Percentiles rank a stretch among this genome's conserved stretches.
Conservation (phyloP, 2,888 invertebrate genomes). For the Osmoderma eremita region DNA sequence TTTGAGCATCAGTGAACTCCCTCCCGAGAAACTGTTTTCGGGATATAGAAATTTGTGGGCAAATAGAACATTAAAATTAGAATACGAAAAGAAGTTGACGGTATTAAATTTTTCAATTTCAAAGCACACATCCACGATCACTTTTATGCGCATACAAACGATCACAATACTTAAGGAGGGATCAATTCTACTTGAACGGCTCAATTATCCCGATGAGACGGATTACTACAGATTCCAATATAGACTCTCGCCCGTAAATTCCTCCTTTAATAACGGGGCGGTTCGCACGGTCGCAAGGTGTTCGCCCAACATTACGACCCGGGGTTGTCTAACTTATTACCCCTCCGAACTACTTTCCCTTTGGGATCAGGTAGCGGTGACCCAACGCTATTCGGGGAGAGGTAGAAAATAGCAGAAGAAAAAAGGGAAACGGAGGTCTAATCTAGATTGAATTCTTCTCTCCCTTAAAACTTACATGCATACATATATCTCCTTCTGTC, state of each 20-base stretch:
- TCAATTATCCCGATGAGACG: conserved; percentile 29
- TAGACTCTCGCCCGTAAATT: conserved; percentile 46
- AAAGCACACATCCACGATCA: not conserved
- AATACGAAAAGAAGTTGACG: not conserved
- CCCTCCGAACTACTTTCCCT: conserved; percentile 17
- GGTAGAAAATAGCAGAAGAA: conserved; percentile 4
- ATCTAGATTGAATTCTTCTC: conserved; percentile 49
- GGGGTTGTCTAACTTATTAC: conserved; percentile 21
- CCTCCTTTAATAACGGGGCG: conserved; percentile 47
- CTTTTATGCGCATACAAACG: conserved; percentile 16
- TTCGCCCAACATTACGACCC: conserved; percentile 38
- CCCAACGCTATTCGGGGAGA: conserved; percentile 11
- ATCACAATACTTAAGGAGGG: not conserved
- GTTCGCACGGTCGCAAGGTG: conserved; percentile 54
- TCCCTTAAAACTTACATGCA: not conserved
- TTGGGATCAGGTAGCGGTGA: conserved; percentile 32
- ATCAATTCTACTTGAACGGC: conserved; percentile 32
- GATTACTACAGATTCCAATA: conserved; percentile 28
- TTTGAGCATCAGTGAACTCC: no score
- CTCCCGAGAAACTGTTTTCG: no score
- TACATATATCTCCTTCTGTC: conserved; percentile 5
- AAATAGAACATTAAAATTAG: not conserved
- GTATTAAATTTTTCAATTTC: conserved; percentile 1
- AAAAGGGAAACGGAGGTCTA: conserved; percentile 44
- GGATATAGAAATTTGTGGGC: no score